Evolutionary conservation across 2,797 vertebrate genomes (phyloP).

Genomic region (Notamacropus eugenii): DNA sequence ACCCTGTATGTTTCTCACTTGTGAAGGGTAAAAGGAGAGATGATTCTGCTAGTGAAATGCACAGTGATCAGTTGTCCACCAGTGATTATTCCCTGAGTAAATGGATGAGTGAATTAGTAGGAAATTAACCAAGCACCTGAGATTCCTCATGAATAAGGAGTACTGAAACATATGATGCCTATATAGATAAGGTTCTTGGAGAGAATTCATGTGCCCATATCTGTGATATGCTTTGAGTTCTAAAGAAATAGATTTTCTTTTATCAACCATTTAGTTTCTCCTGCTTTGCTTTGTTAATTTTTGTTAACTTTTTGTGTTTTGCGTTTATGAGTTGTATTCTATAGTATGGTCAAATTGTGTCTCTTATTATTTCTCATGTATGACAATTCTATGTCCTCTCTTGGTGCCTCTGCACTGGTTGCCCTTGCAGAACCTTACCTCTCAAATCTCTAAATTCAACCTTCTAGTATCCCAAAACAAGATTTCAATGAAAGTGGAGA

Average conservation of each 20-base stretch:
- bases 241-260: neutral
- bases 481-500: neutral
- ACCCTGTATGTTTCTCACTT: neutral
- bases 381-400: neutral
- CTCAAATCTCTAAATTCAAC: neutral
- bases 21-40: neutral
- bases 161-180: neutral
- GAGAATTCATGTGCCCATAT: neutral
- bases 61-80: neutral
- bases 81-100: neutral
- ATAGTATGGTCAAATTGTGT: neutral
- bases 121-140: neutral
- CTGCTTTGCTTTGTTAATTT: neutral
- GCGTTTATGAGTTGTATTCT: neutral
- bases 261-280: neutral
- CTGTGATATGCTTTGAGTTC: slow-evolving; percentile 3
- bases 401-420: neutral
- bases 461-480: neutral
- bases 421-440: neutral
- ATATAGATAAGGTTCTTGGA: neutral
- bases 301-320: neutral
- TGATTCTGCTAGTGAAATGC: neutral
- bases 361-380: neutral
- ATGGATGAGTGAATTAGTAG: neutral
- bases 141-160: neutral